Conservation (phyloP, 2,797 vertebrate species). For the Enteromius argenteus region DNA sequence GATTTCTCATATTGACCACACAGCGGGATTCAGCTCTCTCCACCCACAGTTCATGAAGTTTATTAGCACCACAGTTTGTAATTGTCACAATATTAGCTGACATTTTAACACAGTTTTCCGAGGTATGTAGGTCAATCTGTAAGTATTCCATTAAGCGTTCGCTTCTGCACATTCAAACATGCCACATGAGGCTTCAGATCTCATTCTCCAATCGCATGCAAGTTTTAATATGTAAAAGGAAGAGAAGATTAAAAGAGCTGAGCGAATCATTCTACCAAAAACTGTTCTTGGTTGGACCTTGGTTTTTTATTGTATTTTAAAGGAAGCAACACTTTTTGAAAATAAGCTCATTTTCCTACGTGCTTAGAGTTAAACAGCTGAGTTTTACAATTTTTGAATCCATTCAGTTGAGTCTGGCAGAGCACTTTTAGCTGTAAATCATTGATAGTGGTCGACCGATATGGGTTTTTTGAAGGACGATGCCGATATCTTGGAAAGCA, state of each 20-base stretch:
- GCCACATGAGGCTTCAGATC: background rate
- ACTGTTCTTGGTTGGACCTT: background rate
- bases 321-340: too few species aligned
- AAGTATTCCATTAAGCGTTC: background rate
- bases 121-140: conserved; percentile 30
- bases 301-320: background rate
- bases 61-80: conserved; percentile 16
- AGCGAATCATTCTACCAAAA: background rate
- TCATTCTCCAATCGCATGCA: background rate
- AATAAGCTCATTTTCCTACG: too few species aligned
- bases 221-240: background rate
- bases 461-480: too few species aligned
- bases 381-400: too few species aligned
- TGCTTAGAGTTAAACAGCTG: too few species aligned
- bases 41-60: conserved; percentile 48
- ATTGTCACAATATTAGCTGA: conserved; percentile 14
- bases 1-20: conserved; percentile 56
- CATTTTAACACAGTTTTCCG: conserved; percentile 28
- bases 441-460: too few species aligned
- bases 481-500: too few species aligned
- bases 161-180: background rate
- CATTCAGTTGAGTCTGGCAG: too few species aligned
- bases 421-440: too few species aligned
- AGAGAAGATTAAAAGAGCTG: background rate
- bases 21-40: conserved; percentile 44